These are phyloP conservation scores for Harpagifer antarcticus DNA, from an alignment of 2,797 vertebrate genomes.

Conservation along the genomic window DNA sequence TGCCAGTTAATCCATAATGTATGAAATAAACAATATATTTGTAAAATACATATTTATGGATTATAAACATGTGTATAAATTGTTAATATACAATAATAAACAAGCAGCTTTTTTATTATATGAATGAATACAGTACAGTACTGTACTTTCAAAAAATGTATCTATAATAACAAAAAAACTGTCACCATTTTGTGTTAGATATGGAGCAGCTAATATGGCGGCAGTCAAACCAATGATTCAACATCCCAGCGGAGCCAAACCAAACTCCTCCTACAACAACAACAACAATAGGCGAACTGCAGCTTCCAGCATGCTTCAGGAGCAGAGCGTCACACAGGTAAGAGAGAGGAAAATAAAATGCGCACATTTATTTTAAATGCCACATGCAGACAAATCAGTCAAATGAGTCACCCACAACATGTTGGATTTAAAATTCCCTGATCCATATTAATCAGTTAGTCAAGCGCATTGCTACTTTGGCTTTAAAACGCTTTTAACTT, in stretches of 20 bases:
- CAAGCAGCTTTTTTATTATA: too few relatives aligned
- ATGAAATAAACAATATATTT: too few relatives aligned
- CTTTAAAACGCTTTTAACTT: too few relatives aligned
- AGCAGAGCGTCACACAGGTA: slow-evolving; percentile 70
- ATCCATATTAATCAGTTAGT: too few relatives aligned
- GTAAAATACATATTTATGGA: too few relatives aligned
- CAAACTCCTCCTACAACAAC: slow-evolving; percentile 92
- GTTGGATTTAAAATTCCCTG: background rate
- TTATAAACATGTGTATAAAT: background rate
- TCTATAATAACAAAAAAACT: too few relatives aligned
- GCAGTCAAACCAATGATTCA: slow-evolving; percentile 96
- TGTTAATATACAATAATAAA: background rate
- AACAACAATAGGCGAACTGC: slow-evolving; percentile 87
- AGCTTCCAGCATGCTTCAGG: slow-evolving; percentile 81
- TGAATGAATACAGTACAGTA: background rate
- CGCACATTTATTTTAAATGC: background rate
- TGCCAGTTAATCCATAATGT: background rate
- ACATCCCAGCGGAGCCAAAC: slow-evolving; percentile 85
- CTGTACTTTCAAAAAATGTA: background rate
- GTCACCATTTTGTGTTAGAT: slow-evolving; percentile 50
- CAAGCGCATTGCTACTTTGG: too few relatives aligned
- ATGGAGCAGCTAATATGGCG: slow-evolving; percentile 91
- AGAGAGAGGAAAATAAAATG: background rate
- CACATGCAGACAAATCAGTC: background rate
- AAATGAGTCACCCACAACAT: background rate